Evolutionary conservation across 2,888 invertebrate genomes (phyloP), one percentile per base, ranked within the genome.

Genomic region (Ctenicera cuprea): DNA sequence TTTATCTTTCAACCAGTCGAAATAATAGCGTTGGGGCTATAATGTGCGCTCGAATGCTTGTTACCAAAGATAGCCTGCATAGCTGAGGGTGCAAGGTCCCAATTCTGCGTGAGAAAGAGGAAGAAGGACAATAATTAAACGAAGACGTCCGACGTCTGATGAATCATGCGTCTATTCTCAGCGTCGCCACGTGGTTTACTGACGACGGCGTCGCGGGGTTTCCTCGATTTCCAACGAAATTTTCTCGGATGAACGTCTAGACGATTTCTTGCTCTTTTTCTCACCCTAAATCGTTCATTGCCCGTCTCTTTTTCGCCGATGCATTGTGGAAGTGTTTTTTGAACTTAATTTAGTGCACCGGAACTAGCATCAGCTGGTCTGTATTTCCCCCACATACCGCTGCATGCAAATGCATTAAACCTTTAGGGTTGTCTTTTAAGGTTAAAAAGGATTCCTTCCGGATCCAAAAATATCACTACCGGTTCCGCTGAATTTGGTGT

Each of bases 151-250:
- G 67, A 65, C 50, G 75, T 70, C 77, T 76, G 80, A 80, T 80
- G 80, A 80, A 76, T 80, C 79, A 77, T 77, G 70, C 78, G 78
- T 75, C 78, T 80, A 80, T 80, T 78, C 76, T 71, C 67, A 75
- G 80, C 79, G 77, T 76, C 77, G 74, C 79, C 80, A 80, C 80
- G 80, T 80, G 80, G 79, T 78, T 33, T 74, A 57, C 54, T 37
- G 71, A 63, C 74, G 74, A 66, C 76, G 71, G 73, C 76, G 74
- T 74, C 77, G 78, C 59, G 76, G 66, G 71, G 73, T 75, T 73
- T 73, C 74, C 74, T 59, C 64, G 33, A 16, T 67, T 70, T 67
- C 66, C 12, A 67, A 43, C 62, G 41, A 74, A 74, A 71, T 67
- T 71, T 65, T 38, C 59, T 54, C 18, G 26, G 45, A 59, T 66